A percentile compares a stretch with the other conserved stretches of the same genome.
phyloP scores from a whole-genome alignment of 2,113 vertebrate species.

The Orientallactaga bullata region DNA sequence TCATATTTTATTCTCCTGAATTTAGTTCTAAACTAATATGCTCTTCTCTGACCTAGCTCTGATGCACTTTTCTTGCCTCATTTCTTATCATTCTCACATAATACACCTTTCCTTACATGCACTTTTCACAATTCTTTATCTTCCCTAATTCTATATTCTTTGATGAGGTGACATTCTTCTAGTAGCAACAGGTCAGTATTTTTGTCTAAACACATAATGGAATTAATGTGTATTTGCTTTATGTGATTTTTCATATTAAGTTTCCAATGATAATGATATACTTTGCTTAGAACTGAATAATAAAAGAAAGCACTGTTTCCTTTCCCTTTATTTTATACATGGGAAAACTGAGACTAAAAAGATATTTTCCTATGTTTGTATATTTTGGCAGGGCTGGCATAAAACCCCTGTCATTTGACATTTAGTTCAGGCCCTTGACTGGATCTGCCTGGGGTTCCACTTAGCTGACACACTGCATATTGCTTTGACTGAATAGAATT shows the following conservation, averaged over 20 bases:
- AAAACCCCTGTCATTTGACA: neutral
- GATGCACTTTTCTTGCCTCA: neutral
- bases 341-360: neutral
- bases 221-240: neutral
- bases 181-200: neutral
- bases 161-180: neutral
- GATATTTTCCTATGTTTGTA: neutral
- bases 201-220: neutral
- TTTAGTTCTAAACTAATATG: neutral
- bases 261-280: neutral
- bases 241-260: neutral
- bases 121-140: neutral
- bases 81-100: neutral
- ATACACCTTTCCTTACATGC: neutral
- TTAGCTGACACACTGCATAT: neutral
- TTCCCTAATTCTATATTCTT: neutral
- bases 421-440: neutral
- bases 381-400: neutral
- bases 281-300: neutral
- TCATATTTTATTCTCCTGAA: neutral
- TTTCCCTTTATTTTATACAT: neutral
- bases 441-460: neutral
- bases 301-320: neutral
- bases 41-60: neutral
- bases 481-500: slow-evolving; percentile 6